These are phyloP conservation scores for Gastrophysa polygoni DNA, from an alignment of 2,888 invertebrate genomes.

Conservation along the genomic window DNA sequence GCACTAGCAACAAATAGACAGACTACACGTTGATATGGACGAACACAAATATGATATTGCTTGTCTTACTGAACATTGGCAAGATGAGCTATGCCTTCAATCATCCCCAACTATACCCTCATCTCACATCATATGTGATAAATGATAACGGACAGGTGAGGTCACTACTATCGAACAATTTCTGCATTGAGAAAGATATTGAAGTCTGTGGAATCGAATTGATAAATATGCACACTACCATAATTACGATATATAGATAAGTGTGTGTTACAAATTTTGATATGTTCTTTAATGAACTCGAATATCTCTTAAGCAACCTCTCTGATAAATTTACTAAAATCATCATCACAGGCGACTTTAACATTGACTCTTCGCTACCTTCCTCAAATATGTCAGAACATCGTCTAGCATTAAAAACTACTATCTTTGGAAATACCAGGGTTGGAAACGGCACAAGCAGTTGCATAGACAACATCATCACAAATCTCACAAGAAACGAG, in stretches of 20 bases:
- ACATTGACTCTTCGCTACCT: slow-evolving; percentile 3
- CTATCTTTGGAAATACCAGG: slow-evolving; percentile 7
- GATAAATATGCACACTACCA: not conserved
- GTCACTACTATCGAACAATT: slow-evolving; percentile 5
- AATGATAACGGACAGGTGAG: not conserved
- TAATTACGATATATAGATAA: not conserved
- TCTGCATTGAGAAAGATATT: slow-evolving; percentile 9
- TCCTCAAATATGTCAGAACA: slow-evolving; percentile 1
- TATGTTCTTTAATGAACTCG: slow-evolving; percentile 3
- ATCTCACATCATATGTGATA: not conserved
- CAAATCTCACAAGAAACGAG: not conserved
- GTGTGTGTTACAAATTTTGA: not conserved
- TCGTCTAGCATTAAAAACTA: too few relatives aligned
- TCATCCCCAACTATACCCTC: slow-evolving; percentile 2
- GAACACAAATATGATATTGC: slow-evolving; percentile 4
- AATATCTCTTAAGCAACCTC: not conserved
- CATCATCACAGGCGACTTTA: not conserved
- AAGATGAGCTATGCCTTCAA: slow-evolving; percentile 5
- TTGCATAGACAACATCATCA: slow-evolving; percentile 6
- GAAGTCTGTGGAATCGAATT: not conserved
- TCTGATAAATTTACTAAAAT: slow-evolving; percentile 1
- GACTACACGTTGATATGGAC: slow-evolving; percentile 3
- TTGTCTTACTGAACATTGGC: slow-evolving; percentile 4
- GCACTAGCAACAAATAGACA: slow-evolving; percentile 3
- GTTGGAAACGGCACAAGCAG: not conserved